These are phyloP conservation scores for Andrena marginata DNA, from an alignment of 2,888 invertebrate species.

Conservation along the genomic window DNA sequence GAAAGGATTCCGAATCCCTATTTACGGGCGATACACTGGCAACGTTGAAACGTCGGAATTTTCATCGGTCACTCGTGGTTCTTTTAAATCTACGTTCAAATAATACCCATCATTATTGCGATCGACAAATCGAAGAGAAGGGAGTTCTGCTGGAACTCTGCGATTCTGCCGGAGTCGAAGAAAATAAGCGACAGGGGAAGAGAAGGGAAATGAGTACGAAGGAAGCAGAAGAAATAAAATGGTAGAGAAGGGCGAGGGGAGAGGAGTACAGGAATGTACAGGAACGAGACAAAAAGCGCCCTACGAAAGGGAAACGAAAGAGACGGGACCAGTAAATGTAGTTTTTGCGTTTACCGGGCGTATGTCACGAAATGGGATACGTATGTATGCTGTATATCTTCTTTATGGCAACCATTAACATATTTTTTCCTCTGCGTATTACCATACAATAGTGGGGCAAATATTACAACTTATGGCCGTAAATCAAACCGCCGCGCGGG, in stretches of 20 bases:
- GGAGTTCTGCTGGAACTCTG: not conserved
- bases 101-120: not conserved
- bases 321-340: constrained; percentile 60
- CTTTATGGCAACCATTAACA: constrained; percentile 85
- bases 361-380: constrained; percentile 82
- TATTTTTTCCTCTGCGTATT: constrained; percentile 84
- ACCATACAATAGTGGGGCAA: constrained; percentile 85
- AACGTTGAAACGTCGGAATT: constrained; percentile 64
- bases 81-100: not conserved
- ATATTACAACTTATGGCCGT: constrained; percentile 84
- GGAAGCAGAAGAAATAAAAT: not conserved
- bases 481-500: constrained; percentile 78
- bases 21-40: constrained; percentile 33
- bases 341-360: constrained; percentile 80
- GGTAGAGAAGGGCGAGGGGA: not conserved
- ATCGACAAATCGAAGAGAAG: not conserved
- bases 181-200: not conserved
- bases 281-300: constrained; percentile 22
- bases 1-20: not conserved
- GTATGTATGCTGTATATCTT: constrained; percentile 82
- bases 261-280: not conserved
- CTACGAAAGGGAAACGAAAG: constrained; percentile 36
- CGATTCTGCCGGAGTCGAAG: not conserved
- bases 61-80: constrained; percentile 48
- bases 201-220: not conserved